Percentiles rank a stretch among this genome's conserved stretches.
Evolutionary conservation across 2,888 invertebrate species (phyloP).

Genomic region (Coecobrya sp.): DNA sequence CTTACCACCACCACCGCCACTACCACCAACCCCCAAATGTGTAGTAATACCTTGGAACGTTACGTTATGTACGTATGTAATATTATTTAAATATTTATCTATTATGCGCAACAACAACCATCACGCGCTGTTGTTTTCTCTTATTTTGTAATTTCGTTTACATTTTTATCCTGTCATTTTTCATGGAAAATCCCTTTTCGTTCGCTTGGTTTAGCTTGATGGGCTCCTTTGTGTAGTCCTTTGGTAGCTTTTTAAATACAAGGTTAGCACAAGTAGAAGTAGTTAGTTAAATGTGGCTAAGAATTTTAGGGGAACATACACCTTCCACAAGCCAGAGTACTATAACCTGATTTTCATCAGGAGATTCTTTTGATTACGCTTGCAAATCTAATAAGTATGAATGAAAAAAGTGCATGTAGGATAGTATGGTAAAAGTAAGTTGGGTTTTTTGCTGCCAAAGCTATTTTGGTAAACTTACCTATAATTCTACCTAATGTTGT

Average conservation of each 20-base stretch:
- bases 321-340: background rate
- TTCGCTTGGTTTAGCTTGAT: conserved; percentile 51
- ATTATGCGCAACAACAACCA: conserved; percentile 49
- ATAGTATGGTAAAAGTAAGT: no score
- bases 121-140: conserved; percentile 20
- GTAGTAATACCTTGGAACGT: background rate
- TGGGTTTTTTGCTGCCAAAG: no score
- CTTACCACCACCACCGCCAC: conserved; percentile 15
- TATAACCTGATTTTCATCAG: background rate
- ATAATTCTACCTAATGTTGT: no score
- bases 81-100: conserved; percentile 57
- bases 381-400: background rate
- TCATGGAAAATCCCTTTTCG: conserved; percentile 32
- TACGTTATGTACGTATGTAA: background rate
- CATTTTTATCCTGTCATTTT: conserved; percentile 38
- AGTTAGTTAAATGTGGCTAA: conserved; percentile 8
- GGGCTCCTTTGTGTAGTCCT: background rate
- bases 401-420: no score
- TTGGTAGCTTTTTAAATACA: conserved; percentile 36
- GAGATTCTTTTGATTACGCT: background rate
- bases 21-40: conserved; percentile 39
- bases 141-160: conserved; percentile 31
- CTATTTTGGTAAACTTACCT: no score
- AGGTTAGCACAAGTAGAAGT: background rate
- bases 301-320: background rate